A percentile compares a stretch with the other conserved stretches of the same genome.
Evolutionary conservation across 2,888 invertebrate genomes (phyloP).

Genomic region (Epirrhoe tristata): DNA sequence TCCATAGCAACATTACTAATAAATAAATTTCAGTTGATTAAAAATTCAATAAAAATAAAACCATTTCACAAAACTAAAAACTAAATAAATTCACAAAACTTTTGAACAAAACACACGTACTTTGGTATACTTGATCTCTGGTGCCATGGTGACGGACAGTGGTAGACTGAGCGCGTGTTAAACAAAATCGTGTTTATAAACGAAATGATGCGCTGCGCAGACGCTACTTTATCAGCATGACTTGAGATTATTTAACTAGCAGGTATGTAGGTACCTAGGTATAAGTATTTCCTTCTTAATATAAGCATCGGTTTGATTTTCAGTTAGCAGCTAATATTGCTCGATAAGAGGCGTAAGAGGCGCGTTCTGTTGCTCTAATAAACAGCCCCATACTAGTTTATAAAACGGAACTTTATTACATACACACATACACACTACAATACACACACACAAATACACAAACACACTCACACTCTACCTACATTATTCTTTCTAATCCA

Average conservation of each 20-base stretch:
- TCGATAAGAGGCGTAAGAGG: too few relatives aligned
- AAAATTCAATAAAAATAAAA: not conserved
- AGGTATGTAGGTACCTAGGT: not conserved
- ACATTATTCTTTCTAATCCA: too few relatives aligned
- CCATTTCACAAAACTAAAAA: not conserved
- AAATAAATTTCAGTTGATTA: too few relatives aligned
- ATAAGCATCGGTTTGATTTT: not conserved
- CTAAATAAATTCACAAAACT: conserved; percentile 5
- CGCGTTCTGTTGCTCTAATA: too few relatives aligned
- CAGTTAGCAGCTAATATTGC: too few relatives aligned
- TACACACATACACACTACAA: too few relatives aligned
- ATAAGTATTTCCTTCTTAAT: not conserved
- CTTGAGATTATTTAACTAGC: not conserved
- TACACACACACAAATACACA: too few relatives aligned
- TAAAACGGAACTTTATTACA: too few relatives aligned
- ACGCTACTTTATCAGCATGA: not conserved
- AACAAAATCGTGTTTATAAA: conserved; percentile 2
- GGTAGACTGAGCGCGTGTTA: conserved; percentile 10
- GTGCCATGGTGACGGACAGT: conserved; percentile 18
- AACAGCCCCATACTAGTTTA: too few relatives aligned
- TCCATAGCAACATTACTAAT: too few relatives aligned
- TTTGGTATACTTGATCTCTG: conserved; percentile 30
- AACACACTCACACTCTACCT: too few relatives aligned
- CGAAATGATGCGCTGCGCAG: not conserved
- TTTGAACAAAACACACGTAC: conserved; percentile 10